A percentile compares a stretch with the other conserved stretches of the same genome.
These are phyloP conservation scores for Trematocara variabile DNA, from an alignment of 2,113 vertebrate species.

Conservation along the genomic window DNA sequence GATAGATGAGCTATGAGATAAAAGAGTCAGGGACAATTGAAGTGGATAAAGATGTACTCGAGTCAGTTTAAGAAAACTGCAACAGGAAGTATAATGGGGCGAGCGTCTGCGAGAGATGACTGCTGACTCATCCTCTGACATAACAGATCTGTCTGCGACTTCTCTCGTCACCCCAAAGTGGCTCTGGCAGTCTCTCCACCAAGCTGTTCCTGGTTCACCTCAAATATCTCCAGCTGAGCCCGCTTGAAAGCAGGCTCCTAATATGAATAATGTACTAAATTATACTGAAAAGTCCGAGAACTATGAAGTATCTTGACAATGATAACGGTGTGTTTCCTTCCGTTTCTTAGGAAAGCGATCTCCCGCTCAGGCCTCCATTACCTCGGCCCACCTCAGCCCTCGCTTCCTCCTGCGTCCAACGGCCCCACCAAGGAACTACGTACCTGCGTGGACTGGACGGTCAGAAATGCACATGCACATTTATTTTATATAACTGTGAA, in stretches of 20 bases:
- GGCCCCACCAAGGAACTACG: conserved; percentile 91
- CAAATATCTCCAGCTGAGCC: conserved; percentile 28
- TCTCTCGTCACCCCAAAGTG: conserved; percentile 43
- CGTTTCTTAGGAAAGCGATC: conserved; percentile 89
- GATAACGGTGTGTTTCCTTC: background rate
- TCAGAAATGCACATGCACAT: conserved; percentile 68
- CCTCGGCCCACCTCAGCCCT: conserved; percentile 82
- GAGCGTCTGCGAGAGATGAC: background rate
- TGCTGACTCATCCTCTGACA: conserved; percentile 60
- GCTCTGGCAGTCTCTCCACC: conserved; percentile 39
- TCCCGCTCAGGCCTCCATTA: conserved; percentile 96
- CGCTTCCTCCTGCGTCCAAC: conserved; percentile 83
- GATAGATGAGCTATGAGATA: background rate
- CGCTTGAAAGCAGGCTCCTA: background rate
- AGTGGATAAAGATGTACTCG: background rate
- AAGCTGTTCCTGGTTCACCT: conserved; percentile 55
- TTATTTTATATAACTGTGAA: background rate
- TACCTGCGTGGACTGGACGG: conserved; percentile 91
- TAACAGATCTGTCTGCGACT: conserved; percentile 31
- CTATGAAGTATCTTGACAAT: background rate
- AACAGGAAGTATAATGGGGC: background rate
- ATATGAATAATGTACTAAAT: conserved; percentile 25
- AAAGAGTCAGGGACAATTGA: background rate
- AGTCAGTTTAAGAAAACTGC: background rate
- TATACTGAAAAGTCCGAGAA: background rate